Evolutionary conservation across 2,888 invertebrate genomes (phyloP).

Genomic region (Cantharis flavilabris): DNA sequence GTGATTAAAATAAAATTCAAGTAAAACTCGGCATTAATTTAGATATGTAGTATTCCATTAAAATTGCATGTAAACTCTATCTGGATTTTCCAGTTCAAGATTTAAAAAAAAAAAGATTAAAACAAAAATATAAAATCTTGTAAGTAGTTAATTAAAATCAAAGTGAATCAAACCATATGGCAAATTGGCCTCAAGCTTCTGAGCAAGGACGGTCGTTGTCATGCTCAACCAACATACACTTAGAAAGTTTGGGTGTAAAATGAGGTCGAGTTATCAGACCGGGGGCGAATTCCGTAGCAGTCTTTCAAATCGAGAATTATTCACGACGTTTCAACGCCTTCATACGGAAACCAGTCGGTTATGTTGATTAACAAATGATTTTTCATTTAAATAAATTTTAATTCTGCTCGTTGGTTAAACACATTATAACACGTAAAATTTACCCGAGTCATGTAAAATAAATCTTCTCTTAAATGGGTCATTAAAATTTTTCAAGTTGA

Average conservation of each 20-base stretch:
- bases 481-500: background rate
- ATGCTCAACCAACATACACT: conserved; percentile 29
- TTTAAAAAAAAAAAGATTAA: background rate
- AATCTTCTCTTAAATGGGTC: background rate
- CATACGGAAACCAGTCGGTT: conserved; percentile 40
- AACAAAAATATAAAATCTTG: background rate
- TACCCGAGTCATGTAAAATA: background rate
- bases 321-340: conserved; percentile 39
- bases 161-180: conserved; percentile 15
- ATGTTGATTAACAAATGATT: conserved; percentile 24
- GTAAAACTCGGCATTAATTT: background rate
- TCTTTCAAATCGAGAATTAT: conserved; percentile 40
- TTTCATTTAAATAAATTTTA: background rate
- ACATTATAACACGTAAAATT: background rate
- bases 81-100: background rate
- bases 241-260: conserved; percentile 34
- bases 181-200: conserved; percentile 21
- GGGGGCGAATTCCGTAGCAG: conserved; percentile 38
- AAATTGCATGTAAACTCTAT: background rate
- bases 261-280: conserved; percentile 41
- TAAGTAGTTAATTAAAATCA: conserved; percentile 9
- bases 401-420: background rate
- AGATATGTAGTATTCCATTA: background rate
- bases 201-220: conserved; percentile 38
- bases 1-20: no score